Percentiles rank a stretch among this genome's conserved stretches.
Evolutionary conservation across 2,888 invertebrate genomes (phyloP).

Genomic region (Seira sanloemensis): DNA sequence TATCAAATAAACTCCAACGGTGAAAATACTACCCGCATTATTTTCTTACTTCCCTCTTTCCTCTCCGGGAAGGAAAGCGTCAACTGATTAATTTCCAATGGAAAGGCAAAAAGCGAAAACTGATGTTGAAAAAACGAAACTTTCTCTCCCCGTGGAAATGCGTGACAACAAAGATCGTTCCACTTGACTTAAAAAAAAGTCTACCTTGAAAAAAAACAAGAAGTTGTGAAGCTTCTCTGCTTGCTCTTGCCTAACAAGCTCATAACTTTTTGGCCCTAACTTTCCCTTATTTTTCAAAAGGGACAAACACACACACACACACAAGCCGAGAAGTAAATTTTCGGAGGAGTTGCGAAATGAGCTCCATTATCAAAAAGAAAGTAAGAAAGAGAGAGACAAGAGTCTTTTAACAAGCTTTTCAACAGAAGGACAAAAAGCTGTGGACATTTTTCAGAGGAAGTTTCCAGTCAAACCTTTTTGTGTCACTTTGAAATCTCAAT

Average conservation of each 20-base stretch:
- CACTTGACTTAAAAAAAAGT: too few species aligned
- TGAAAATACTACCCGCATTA: too few species aligned
- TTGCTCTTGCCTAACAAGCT: not conserved
- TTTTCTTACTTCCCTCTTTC: not conserved
- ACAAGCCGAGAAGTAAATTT: too few species aligned
- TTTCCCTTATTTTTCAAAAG: not conserved
- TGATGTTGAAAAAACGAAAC: not conserved
- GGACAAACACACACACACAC: too few species aligned
- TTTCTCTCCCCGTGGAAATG: too few species aligned
- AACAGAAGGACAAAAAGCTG: too few species aligned
- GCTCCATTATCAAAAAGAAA: not conserved
- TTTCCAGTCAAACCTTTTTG: too few species aligned
- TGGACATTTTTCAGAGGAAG: not conserved
- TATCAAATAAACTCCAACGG: too few species aligned
- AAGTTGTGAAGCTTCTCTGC: too few species aligned
- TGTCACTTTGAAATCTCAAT: conserved; percentile 2
- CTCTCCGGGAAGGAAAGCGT: not conserved
- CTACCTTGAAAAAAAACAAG: too few species aligned
- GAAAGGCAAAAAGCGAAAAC: not conserved
- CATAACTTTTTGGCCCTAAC: not conserved
- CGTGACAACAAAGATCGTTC: too few species aligned
- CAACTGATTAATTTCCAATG: not conserved
- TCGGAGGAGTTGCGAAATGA: too few species aligned
- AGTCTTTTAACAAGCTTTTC: conserved; percentile 35
- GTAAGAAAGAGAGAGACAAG: not conserved